Base-by-base conservation (phyloP, 1,140 invertebrate genomes). In the Temnothorax nylanderi region DNA sequence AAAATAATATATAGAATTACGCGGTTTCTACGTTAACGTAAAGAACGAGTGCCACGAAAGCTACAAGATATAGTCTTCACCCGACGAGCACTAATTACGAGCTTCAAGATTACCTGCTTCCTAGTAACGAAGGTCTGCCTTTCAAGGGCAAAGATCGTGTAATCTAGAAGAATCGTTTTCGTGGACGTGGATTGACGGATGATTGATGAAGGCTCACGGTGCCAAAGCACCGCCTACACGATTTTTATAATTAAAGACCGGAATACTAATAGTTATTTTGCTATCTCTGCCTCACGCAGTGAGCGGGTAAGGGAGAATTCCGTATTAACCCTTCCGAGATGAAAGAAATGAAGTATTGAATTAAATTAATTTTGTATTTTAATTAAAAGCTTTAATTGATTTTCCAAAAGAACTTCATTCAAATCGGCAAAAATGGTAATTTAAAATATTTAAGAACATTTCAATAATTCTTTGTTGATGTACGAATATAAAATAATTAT, bases 241-340 rank as follows among this genome's bases (percentile, higher is more conserved):
- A 88, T 87, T 88, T 90, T 89, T 88, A 86, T 89, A 89, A 89
- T 89, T 89, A 89, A 47, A 89, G 71, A 88, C 49, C 84, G 88
- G 82, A 54, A 81, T 77, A 37, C 76, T 89, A 89, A 89, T 89
- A 71, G 88, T 89, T 81, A 86, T 87, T 87, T 89, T 77, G 56
- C 80, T 54, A 49, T 47, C 32, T 64, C 34, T 13, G 21, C 78
- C 65, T 51, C 16, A 16, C 34, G n/a, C 26, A 13, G 3, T n/a
- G 21, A 18, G 21, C 16, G 21, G 13, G 13, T 62, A 60, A 76
- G 47, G 11, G 26, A 13, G 58, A 76, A 64, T 47, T 77, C 26
- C 21, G 26, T 51, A 78, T 64, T 75, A 77, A 78, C 58, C 13
- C 74, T 78, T 64, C 16, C n/a, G 16, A 56, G 47, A 41, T 41